Percentiles rank a stretch among this genome's conserved stretches.
phyloP scores from a whole-genome alignment of 2,113 vertebrate genomes.

The Marmota monax region DNA sequence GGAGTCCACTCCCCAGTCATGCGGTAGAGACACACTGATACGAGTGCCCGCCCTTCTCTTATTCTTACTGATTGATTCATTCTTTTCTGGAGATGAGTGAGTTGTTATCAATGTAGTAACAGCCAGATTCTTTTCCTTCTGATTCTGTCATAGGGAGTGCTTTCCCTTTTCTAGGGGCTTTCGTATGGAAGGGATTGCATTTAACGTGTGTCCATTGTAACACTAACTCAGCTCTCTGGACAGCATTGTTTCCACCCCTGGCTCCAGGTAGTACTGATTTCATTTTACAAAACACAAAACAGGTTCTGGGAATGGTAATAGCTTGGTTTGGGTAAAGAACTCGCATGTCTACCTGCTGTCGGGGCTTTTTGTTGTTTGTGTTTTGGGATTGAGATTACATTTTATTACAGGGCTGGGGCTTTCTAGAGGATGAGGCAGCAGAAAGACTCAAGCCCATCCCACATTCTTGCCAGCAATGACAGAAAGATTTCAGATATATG shows the following conservation, averaged over 20 bases:
- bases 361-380: neutral
- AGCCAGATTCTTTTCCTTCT: slow-evolving; percentile 10
- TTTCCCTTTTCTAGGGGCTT: neutral
- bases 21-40: neutral
- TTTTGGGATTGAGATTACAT: neutral
- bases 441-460: too few relatives aligned
- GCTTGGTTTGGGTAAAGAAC: neutral
- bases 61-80: neutral
- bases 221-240: slow-evolving; percentile 3
- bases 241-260: neutral
- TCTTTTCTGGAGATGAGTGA: slow-evolving; percentile 27
- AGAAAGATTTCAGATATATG: too few relatives aligned
- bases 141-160: neutral
- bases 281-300: neutral
- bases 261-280: neutral
- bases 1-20: neutral
- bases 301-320: neutral
- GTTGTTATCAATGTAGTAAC: neutral
- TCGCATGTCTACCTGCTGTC: neutral
- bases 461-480: too few relatives aligned
- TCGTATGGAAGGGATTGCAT: neutral
- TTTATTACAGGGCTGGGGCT: too few relatives aligned
- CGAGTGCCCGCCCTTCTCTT: neutral
- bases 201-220: neutral
- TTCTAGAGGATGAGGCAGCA: too few relatives aligned